Evolutionary conservation across 2,888 invertebrate species (phyloP), one percentile per base, ranked within the genome.

Genomic region (Rhyacophila evoluta): DNA sequence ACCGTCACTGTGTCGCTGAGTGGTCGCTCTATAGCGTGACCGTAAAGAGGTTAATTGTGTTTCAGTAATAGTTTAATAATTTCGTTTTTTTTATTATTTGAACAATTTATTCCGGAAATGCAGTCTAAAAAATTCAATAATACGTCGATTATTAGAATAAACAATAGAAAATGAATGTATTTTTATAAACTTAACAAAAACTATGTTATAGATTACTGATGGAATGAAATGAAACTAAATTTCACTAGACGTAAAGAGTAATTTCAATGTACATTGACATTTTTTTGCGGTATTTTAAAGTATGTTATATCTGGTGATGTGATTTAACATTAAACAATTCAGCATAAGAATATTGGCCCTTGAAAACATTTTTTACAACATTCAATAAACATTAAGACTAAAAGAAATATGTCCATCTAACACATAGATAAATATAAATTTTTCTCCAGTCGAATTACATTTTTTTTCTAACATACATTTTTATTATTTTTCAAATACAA

Each of bases 261-360:
- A 55, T 19, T 10, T 55, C 1, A 19, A 25, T 55, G 25, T 55
- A 8, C 2, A 19, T 19, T 15, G 55, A 55, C 55, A 55, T 55
- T 19, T 8, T 55, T 55, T 55, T 12, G 15, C 25, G 55, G 19
- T 55, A 55, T 10, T 19, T 55, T 55, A 19, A 55, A 55, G n/a
- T n/a, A n/a, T n/a, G n/a, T 25, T 25, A 55, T 55, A 55, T 19
- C 55, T 5, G 55, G 8, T 8, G 15, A 55, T 19, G 15, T 55
- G 55, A 55, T 55, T 55, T 15, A 55, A 55, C 55, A 55, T 55
- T 55, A 55, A 55, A 55, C 25, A 55, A 55, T 55, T 55, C 55
- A 77, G 74, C 80, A 75, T 75, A 82, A 81, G 78, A 82, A 79
- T 78, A 79, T 75, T 77, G 80, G 79, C 79, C 71, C 79, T 79